Base-by-base conservation (phyloP, 2,888 invertebrate species). In the Synergus umbraculus region DNA sequence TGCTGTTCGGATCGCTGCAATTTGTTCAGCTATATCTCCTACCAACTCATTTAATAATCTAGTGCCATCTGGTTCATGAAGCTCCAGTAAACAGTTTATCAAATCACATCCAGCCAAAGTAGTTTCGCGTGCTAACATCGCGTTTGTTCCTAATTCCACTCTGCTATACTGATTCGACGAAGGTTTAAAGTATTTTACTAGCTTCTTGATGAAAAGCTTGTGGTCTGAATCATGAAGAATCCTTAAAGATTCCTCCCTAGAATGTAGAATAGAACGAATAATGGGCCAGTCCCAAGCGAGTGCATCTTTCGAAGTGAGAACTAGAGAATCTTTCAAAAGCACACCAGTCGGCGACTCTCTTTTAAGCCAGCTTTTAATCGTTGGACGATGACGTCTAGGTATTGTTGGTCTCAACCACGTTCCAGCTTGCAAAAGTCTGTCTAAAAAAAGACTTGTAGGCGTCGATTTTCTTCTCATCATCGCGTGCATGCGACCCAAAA, bases 201-300 rank as follows among this genome's bases (percentile, higher is more conserved):
- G 94, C 69, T 96, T 95, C 86, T 96, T 95, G 2, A 97, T 92
- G 89, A 97, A 97, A 81, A 94, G 93, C 80, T 93, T 93, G 88
- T 95, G 94, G 84, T 94, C 93, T 1, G 94, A 94, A 87, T 96
- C 96, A 83, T 95, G 95, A 22, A 96, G 89, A 85, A 94, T 94
- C 80, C 93, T 93, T 80, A 95, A 92, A 12, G 93, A 92, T 79
- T 93, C 93, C 60, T 92, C 92, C 22, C 93, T 89, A 89, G 94
- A 92, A 88, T 94, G 90, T 80, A 93, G 88, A 76, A 91, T 90
- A 12, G 91, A 89, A 82, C 96, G 94, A 82, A 98, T 96, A n/a
- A 97, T 94, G 87, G 97, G 96, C 98, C 98, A 98, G 91, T 98
- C 96, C 98, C 98, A 98, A 0, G 95, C 94, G 80, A 95, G 95